phyloP scores from a whole-genome alignment of 2,113 vertebrate species.

The Brachypteracias leptosomus region DNA sequence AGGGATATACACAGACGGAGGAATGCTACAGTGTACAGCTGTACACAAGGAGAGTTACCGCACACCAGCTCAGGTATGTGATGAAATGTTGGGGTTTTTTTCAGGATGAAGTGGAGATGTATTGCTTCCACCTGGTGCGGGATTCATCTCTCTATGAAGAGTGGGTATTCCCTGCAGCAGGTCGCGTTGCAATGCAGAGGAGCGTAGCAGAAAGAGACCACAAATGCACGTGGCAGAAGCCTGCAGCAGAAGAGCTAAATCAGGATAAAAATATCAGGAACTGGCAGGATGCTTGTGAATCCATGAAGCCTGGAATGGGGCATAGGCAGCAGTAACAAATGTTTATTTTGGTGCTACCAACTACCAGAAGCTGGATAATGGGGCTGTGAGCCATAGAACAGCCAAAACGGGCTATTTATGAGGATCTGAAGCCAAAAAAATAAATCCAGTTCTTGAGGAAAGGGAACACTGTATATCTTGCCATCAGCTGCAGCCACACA shows the following conservation, averaged over 20 bases:
- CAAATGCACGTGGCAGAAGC: not conserved
- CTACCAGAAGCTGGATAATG: not conserved
- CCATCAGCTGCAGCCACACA: not conserved
- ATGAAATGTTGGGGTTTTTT: not conserved
- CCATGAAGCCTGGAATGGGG: not conserved
- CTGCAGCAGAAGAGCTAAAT: not conserved
- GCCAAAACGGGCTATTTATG: not conserved
- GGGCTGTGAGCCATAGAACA: not conserved
- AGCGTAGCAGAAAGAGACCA: not conserved
- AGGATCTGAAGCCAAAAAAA: not conserved
- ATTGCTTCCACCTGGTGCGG: not conserved
- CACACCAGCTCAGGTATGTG: not conserved
- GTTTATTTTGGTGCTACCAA: not conserved
- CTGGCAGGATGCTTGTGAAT: not conserved
- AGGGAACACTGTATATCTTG: not conserved
- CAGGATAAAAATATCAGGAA: not conserved
- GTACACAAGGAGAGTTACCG: not conserved
- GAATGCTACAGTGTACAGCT: not conserved
- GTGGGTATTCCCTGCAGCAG: fast-evolving
- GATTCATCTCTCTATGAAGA: not conserved
- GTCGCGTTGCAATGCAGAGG: fast-evolving
- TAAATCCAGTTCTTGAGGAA: not conserved
- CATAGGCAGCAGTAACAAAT: not conserved
- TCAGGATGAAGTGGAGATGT: fast-evolving
- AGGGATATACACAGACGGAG: fast-evolving